phyloP scores from a whole-genome alignment of 2,113 vertebrate species.

The Progne subis region DNA sequence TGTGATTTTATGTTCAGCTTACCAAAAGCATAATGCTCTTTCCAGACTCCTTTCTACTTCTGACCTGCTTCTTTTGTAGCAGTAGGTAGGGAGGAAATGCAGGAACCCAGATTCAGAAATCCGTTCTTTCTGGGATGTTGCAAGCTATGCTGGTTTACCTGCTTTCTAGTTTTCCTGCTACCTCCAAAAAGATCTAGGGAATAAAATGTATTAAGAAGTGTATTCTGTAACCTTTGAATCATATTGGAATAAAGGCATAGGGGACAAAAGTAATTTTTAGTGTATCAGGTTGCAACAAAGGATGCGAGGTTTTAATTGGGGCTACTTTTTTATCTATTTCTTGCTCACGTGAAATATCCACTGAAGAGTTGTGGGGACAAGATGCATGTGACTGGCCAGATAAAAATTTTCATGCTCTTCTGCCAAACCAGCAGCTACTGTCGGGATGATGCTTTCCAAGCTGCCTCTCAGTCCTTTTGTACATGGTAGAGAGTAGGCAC shows the following conservation, averaged over 20 bases:
- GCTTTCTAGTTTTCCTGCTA: neutral
- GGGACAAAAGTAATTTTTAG: neutral
- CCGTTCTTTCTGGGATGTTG: neutral
- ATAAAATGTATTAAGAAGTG: neutral
- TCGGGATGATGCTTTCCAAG: conserved; percentile 44
- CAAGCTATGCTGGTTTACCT: neutral
- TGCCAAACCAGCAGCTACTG: conserved; percentile 62
- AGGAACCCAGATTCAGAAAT: neutral
- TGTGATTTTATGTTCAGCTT: neutral
- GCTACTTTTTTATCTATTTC: neutral
- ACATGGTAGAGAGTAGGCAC: conserved; percentile 49
- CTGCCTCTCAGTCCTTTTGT: conserved; percentile 47
- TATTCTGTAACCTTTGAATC: neutral
- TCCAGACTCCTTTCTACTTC: neutral
- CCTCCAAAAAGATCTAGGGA: neutral
- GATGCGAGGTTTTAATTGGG: neutral
- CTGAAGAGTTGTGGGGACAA: neutral
- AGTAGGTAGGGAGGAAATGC: neutral
- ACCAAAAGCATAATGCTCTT: neutral
- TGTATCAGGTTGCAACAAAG: neutral
- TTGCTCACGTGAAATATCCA: neutral
- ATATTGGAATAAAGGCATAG: neutral
- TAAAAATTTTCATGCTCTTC: conserved; percentile 66
- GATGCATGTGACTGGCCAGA: conserved; percentile 41
- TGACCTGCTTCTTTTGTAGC: neutral